Evolutionary conservation across 2,888 invertebrate species (phyloP), one percentile per base, ranked within the genome.

Genomic region (Caenorhabditis imperialis): DNA sequence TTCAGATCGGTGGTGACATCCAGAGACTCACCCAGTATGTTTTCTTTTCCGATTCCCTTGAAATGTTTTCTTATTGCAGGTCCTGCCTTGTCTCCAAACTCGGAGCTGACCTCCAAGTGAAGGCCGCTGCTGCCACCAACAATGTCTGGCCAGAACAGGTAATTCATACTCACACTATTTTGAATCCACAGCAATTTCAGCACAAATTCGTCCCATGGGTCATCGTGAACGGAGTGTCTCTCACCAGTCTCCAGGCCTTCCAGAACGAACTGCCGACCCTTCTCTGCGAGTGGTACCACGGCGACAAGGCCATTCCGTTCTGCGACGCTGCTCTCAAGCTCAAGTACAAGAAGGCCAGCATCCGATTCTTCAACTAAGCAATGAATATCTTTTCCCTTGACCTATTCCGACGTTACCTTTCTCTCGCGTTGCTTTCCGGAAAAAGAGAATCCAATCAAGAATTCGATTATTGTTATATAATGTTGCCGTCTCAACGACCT

Each of bases 161-260:
- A 20, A 42, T 18, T 22, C 20, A 44, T 22, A 14, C 7, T 4
- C 10, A 23, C 3, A 27, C 14, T 23, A 18, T 25, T 16, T 16
- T 33, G 22, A 16, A 44, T 35, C 2, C 25, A 16, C 30, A 8
- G 27, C 30, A 30, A 33, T 54, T 61, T 60, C 55, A 73, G 67
- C 85, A 86, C 51, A 57, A 76, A 3, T 76, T 75, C 51, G 85
- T 85, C 6, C 85, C 85, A n/a, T 85, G 84, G 83, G 35, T 86
- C 10, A 67, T 85, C 3, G 74, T 85, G 63, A 84, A 85, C 62
- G 81, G 83, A 30, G 84, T 83, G 27, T 83, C 82, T 7, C 62
- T 79, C 27, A 57, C 48, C 51, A 70, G 54, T 14, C 57, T 74
- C 20, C 82, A 82, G 45, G 60, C 62, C 37, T 71, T 77, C 37